Percentiles rank a stretch among this genome's conserved stretches.
Conservation (phyloP, 2,888 invertebrate genomes). For the Papilio demoleus region DNA sequence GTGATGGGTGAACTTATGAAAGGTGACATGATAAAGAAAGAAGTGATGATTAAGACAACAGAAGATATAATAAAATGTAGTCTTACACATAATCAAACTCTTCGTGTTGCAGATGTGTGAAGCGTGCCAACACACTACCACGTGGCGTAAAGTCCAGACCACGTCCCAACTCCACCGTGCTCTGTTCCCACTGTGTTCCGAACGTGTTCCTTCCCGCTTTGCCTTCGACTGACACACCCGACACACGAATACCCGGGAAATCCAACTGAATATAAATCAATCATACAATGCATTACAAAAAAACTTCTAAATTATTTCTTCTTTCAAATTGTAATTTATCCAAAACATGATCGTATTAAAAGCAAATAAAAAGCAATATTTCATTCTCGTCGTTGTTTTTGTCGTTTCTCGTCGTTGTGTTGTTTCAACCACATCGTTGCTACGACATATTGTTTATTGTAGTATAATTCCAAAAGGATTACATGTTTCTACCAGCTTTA, state of each 20-base stretch:
- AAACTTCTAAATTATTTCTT: too few species aligned
- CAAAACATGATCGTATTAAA: too few species aligned
- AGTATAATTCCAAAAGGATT: too few species aligned
- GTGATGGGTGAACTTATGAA: too few species aligned
- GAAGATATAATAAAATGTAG: not conserved
- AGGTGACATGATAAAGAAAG: too few species aligned
- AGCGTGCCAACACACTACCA: constrained; percentile 85
- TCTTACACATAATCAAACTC: constrained; percentile 54
- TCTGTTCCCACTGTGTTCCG: constrained; percentile 88
- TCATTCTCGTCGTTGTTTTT: too few species aligned
- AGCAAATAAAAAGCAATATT: too few species aligned
- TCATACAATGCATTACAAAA: too few species aligned
- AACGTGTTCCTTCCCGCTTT: constrained; percentile 79
- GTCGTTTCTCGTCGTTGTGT: too few species aligned
- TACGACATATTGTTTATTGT: too few species aligned
- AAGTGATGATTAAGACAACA: not conserved
- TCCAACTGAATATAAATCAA: constrained; percentile 36
- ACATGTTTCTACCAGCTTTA: not conserved
- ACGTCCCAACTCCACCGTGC: constrained; percentile 87
- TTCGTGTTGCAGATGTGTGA: constrained; percentile 85
- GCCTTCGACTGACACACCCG: constrained; percentile 43
- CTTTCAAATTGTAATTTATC: too few species aligned
- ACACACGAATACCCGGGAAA: constrained; percentile 23
- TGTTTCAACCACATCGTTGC: too few species aligned
- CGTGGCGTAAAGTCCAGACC: constrained; percentile 89